Conservation (phyloP, 1,140 invertebrate species). For the Ridgeia piscesae region DNA sequence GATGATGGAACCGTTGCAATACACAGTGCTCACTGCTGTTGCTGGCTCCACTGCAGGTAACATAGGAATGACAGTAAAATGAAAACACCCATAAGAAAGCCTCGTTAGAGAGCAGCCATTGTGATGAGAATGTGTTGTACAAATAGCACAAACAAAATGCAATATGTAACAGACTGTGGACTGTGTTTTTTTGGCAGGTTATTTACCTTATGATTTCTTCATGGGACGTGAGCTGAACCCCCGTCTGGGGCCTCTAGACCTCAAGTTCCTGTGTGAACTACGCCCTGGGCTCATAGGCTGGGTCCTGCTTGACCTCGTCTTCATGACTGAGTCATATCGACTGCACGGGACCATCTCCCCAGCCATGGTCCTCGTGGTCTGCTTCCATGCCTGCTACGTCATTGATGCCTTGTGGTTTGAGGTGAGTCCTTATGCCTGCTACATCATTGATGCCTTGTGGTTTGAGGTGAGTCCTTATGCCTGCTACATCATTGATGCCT, state of each 20-base stretch:
- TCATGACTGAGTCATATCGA: conserved; percentile 58
- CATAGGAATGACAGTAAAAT: no score
- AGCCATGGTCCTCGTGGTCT: conserved; percentile 58
- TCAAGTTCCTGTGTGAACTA: conserved; percentile 69
- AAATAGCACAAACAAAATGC: no score
- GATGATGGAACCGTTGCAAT: no score
- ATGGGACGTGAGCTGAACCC: conserved; percentile 79
- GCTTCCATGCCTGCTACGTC: conserved; percentile 66
- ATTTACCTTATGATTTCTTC: conserved; percentile 75
- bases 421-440: conserved; percentile 39
- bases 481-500: neutral
- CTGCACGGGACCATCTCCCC: conserved; percentile 49
- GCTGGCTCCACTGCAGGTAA: no score
- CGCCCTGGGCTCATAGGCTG: conserved; percentile 60
- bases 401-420: conserved; percentile 66
- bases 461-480: neutral
- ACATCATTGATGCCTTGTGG: conserved; percentile 8
- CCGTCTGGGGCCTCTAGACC: conserved; percentile 69
- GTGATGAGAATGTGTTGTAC: no score
- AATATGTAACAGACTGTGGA: conserved; percentile 21
- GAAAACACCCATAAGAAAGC: no score
- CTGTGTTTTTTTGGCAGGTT: conserved; percentile 54
- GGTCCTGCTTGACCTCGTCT: conserved; percentile 58
- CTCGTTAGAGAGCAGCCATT: no score
- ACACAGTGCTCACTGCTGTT: no score